Base-by-base conservation (phyloP, 2,888 invertebrate genomes). In the Marronus borbonicus region DNA sequence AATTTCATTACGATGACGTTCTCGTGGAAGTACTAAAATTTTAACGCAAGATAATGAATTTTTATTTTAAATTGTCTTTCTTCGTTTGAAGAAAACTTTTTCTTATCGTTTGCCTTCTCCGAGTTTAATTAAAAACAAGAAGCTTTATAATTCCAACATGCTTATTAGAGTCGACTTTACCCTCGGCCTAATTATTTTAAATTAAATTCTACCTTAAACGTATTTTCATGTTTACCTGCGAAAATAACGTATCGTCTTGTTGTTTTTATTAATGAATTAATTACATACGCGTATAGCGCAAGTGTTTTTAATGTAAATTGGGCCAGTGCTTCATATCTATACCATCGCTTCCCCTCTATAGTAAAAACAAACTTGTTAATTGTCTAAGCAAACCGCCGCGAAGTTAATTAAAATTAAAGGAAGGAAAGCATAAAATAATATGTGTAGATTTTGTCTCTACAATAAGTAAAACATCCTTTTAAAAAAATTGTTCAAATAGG, bases 121-220 rank as follows among this genome's bases (percentile, higher is more conserved):
- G 28, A 60, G 60, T 74, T 74, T 74, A 74, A 74, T 74, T 74
- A 74, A 74, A 74, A 60, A 74, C 72, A 74, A 74, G 72, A 58
- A 58, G 58, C 72, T 74, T 74, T 60, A 74, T 60, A 60, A 60
- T 74, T 74, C 72, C 58, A 20, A 44, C 72, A 44, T 44, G 60
- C 20, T 60, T 74, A 74, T 74, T 74, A 60, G 44, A 49, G 24
- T 12, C 44, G 72, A 39, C 72, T 74, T 49, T 44, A 60, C 60
- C 58, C 44, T 44, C 60, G 49, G 14, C 72, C 14, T 60, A 74
- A 74, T 74, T 74, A 74, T 60, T 74, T 74, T 58, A 60, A 74
- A 60, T 74, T 74, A 74, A 74, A 74, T 74, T 60, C 50, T 74
- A 74, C 24, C 58, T 60, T 74, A 60, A 74, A 74, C 31, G 60